These are phyloP conservation scores for Sciurus niger DNA, from an alignment of 2,113 vertebrate genomes.

Conservation along the genomic window DNA sequence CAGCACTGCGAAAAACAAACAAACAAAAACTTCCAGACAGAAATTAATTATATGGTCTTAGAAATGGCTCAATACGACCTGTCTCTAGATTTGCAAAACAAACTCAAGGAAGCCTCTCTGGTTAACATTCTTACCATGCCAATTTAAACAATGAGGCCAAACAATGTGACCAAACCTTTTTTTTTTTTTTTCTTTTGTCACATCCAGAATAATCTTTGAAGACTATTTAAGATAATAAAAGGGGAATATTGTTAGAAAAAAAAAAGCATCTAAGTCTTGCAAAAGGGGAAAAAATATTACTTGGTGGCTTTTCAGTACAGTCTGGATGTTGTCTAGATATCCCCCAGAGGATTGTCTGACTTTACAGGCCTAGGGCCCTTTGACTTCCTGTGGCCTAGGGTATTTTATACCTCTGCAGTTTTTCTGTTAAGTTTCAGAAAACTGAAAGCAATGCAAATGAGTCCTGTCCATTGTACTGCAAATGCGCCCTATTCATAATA, in stretches of 20 bases:
- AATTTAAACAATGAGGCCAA: background rate
- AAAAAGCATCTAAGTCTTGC: background rate
- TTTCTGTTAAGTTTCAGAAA: background rate
- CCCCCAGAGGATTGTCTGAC: background rate
- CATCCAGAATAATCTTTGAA: background rate
- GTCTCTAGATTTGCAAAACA: background rate
- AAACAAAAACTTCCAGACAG: background rate
- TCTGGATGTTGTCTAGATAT: background rate
- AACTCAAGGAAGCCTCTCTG: background rate
- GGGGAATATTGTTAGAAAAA: background rate
- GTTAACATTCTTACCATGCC: background rate
- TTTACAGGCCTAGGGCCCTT: background rate
- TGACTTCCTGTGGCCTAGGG: background rate
- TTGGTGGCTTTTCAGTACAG: background rate
- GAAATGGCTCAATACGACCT: background rate
- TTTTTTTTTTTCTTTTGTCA: background rate
- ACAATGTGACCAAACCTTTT: background rate
- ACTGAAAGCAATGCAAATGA: background rate
- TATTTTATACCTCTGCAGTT: background rate
- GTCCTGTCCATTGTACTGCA: background rate
- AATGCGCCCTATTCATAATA: background rate
- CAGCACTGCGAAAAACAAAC: too few species aligned
- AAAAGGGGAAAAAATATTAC: background rate
- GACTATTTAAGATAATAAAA: background rate
- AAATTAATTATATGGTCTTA: background rate